These are phyloP conservation scores for Tor tambroides DNA, from an alignment of 2,113 vertebrate species.

Conservation along the genomic window DNA sequence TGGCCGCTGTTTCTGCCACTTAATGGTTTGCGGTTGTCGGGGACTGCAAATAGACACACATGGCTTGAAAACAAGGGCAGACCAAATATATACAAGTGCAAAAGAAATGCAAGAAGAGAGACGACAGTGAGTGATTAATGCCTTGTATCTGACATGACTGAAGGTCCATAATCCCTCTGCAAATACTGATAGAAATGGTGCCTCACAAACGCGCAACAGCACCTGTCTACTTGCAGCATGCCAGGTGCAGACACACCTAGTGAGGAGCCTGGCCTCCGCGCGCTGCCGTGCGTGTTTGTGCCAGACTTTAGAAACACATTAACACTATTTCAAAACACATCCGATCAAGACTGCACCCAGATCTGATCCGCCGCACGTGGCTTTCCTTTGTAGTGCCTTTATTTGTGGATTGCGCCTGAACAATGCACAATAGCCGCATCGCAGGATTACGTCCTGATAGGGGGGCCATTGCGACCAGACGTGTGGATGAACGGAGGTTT, in stretches of 20 bases:
- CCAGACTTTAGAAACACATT: slow-evolving; percentile 57
- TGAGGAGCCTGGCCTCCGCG: slow-evolving; percentile 41
- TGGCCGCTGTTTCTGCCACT: slow-evolving; percentile 80
- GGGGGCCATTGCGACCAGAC: slow-evolving; percentile 34
- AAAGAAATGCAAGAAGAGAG: slow-evolving; percentile 24
- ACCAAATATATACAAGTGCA: background rate
- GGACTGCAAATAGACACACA: slow-evolving; percentile 84
- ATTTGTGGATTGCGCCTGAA: slow-evolving; percentile 49
- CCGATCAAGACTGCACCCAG: slow-evolving; percentile 34
- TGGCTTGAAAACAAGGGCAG: slow-evolving; percentile 19
- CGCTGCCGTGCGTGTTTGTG: slow-evolving; percentile 42
- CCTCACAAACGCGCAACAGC: slow-evolving; percentile 67
- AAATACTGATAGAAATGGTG: slow-evolving; percentile 75
- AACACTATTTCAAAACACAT: slow-evolving; percentile 40
- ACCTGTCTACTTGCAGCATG: slow-evolving; percentile 74
- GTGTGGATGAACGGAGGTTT: slow-evolving; percentile 63
- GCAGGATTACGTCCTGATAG: slow-evolving; percentile 55
- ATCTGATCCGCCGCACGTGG: slow-evolving; percentile 20
- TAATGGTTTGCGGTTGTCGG: slow-evolving; percentile 84
- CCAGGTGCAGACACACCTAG: slow-evolving; percentile 71
- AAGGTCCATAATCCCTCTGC: slow-evolving; percentile 74
- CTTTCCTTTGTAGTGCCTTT: slow-evolving; percentile 45
- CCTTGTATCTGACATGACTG: slow-evolving; percentile 68
- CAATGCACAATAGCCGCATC: slow-evolving; percentile 61
- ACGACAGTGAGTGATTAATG: slow-evolving; percentile 65